Conservation (phyloP, 2,113 vertebrate species). For the Motacilla alba region DNA sequence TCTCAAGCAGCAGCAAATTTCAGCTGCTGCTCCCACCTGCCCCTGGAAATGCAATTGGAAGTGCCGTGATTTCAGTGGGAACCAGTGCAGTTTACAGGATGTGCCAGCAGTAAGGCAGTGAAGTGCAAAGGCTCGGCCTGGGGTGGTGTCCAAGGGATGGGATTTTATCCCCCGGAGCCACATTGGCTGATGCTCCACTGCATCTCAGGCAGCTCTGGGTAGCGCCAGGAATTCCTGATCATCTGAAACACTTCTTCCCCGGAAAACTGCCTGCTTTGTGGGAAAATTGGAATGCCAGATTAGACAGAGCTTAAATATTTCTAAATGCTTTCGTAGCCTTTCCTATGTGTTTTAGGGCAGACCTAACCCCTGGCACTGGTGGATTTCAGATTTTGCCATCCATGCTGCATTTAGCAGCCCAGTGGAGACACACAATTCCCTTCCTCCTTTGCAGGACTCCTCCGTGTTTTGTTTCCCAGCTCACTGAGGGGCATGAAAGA, state of each 20-base stretch:
- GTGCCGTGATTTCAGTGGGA: fast-evolving
- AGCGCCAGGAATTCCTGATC: background rate
- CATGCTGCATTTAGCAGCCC: background rate
- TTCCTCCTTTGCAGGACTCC: background rate
- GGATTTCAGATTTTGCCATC: background rate
- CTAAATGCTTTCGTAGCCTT: background rate
- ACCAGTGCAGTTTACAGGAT: background rate
- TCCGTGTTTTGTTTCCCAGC: background rate
- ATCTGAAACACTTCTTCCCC: background rate
- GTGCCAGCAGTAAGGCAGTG: background rate
- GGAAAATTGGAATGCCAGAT: background rate
- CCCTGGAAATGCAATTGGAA: background rate
- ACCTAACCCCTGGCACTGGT: background rate
- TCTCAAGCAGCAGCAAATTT: background rate
- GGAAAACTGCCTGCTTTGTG: background rate
- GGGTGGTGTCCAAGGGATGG: background rate
- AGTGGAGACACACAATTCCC: background rate
- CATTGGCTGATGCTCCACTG: background rate
- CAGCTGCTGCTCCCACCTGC: background rate
- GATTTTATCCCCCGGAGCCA: background rate
- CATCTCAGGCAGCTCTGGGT: background rate
- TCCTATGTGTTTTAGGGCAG: background rate
- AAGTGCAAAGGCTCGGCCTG: background rate
- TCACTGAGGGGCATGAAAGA: background rate
- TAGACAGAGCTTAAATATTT: background rate